phyloP scores from a whole-genome alignment of 2,797 vertebrate genomes.

The Myotis vivesi region DNA sequence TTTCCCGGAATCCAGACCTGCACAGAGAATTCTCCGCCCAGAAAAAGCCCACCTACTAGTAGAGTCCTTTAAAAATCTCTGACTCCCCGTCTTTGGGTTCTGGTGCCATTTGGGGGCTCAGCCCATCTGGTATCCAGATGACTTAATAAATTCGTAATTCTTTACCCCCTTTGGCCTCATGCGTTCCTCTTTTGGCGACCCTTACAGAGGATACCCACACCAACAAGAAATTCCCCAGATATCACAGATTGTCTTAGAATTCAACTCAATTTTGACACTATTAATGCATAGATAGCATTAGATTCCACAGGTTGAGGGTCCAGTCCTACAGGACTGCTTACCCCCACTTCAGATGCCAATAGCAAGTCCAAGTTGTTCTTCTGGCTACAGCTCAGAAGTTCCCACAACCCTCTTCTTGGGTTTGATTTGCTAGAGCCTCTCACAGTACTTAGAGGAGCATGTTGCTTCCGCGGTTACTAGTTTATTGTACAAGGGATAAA shows the following conservation, averaged over 20 bases:
- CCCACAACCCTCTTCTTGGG: not conserved
- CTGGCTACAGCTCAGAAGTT: not conserved
- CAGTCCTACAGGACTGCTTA: not conserved
- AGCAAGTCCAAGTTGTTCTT: not conserved
- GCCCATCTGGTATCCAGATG: too few relatives aligned
- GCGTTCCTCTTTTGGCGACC: rapidly evolving
- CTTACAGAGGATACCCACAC: not conserved
- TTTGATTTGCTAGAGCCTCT: not conserved
- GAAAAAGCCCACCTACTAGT: too few relatives aligned
- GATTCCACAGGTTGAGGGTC: not conserved
- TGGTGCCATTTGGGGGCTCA: too few relatives aligned
- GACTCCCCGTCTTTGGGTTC: too few relatives aligned
- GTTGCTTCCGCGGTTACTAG: not conserved
- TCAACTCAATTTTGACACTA: not conserved
- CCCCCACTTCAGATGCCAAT: not conserved
- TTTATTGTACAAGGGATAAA: not conserved
- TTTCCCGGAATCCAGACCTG: too few relatives aligned
- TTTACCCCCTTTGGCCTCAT: too few relatives aligned
- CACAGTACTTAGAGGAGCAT: not conserved
- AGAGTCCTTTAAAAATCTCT: too few relatives aligned
- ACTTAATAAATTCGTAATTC: too few relatives aligned
- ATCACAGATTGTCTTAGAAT: not conserved
- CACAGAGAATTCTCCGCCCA: too few relatives aligned
- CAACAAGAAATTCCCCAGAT: not conserved
- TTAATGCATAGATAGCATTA: not conserved